A percentile compares a stretch with the other conserved stretches of the same genome.
These are phyloP conservation scores for Fundulus diaphanus DNA, from an alignment of 2,797 vertebrate species.

Conservation along the genomic window DNA sequence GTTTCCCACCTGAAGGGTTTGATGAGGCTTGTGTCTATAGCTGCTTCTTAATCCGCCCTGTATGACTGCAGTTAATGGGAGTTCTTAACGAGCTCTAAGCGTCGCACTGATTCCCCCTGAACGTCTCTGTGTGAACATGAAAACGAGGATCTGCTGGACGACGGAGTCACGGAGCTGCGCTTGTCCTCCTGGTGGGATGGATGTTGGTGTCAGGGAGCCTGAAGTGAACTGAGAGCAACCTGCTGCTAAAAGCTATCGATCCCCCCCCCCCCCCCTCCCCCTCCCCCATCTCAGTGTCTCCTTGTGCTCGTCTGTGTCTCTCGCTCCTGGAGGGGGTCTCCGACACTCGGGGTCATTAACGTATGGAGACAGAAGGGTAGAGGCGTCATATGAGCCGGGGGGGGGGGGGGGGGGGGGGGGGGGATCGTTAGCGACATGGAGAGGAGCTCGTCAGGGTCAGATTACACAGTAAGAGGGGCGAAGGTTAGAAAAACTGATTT, in stretches of 20 bases:
- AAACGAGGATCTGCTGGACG: neutral
- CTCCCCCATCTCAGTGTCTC: constrained; percentile 18
- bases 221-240: constrained; percentile 52
- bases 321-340: constrained; percentile 64
- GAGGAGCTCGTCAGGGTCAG: constrained; percentile 6
- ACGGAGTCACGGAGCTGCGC: neutral
- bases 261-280: constrained; percentile 31
- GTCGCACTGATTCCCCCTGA: neutral
- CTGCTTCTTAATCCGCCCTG: neutral
- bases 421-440: constrained; percentile 36
- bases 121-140: neutral
- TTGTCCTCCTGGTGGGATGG: neutral
- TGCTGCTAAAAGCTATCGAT: constrained; percentile 78
- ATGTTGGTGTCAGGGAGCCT: neutral
- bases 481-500: neutral
- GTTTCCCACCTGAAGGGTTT: too few species aligned
- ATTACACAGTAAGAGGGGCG: constrained; percentile 5
- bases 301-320: constrained; percentile 4
- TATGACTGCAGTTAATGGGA: neutral
- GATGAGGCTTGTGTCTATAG: neutral
- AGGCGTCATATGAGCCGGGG: constrained; percentile 51
- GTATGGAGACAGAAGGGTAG: constrained; percentile 54
- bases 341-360: constrained; percentile 72
- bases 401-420: constrained; percentile 16
- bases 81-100: neutral